phyloP scores from a whole-genome alignment of 2,797 vertebrate species.

The Lateolabrax maculatus region DNA sequence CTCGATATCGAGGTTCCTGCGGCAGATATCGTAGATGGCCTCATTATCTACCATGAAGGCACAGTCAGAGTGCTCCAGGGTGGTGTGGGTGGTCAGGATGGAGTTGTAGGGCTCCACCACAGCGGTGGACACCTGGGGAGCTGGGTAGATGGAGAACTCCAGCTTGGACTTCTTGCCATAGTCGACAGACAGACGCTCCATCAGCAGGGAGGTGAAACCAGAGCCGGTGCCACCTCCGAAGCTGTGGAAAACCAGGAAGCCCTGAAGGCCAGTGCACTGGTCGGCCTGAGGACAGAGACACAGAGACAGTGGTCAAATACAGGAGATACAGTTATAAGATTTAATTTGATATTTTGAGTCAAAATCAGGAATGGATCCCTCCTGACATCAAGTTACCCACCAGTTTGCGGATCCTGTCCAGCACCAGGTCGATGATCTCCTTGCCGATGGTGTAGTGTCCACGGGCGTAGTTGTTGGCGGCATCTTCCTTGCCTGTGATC shows the following conservation, averaged over 20 bases:
- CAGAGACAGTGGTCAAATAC: not conserved
- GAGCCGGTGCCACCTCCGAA: conserved; percentile 62
- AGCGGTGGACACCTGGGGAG: conserved; percentile 90
- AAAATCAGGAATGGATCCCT: not conserved
- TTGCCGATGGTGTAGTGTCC: conserved; percentile 80
- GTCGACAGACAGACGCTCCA: conserved; percentile 74
- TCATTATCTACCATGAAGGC: conserved; percentile 82
- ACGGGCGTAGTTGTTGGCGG: conserved; percentile 78
- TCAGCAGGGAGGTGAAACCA: conserved; percentile 43
- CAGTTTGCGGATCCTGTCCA: conserved; percentile 77
- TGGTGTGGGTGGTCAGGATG: conserved; percentile 87
- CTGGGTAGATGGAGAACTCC: conserved; percentile 90
- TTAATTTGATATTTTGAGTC: not conserved
- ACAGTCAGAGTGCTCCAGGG: conserved; percentile 84
- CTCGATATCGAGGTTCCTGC: conserved; percentile 87
- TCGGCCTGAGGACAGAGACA: conserved; percentile 61
- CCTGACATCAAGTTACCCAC: conserved; percentile 38
- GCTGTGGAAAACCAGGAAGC: conserved; percentile 74
- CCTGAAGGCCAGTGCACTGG: conserved; percentile 80
- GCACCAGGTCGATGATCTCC: conserved; percentile 76
- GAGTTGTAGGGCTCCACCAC: conserved; percentile 90
- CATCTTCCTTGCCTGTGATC: conserved; percentile 77
- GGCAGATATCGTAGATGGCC: conserved; percentile 87
- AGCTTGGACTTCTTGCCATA: conserved; percentile 80
- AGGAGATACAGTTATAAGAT: not conserved